These are phyloP conservation scores for Papilio helenus DNA, from an alignment of 1,140 invertebrate genomes.

Conservation along the genomic window DNA sequence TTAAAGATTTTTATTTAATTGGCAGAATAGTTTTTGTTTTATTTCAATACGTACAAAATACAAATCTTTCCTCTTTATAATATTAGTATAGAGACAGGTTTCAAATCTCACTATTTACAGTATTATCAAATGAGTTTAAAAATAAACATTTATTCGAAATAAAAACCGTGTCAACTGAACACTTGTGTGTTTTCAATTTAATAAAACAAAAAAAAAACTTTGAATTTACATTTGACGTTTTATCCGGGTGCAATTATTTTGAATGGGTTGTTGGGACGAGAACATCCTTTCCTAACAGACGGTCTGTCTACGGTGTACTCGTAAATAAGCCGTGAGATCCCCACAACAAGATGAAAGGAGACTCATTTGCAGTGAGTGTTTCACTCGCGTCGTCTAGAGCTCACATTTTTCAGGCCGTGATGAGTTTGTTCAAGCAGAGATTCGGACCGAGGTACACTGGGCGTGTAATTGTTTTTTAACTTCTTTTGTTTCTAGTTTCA, in stretches of 20 bases:
- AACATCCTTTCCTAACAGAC: conserved; percentile 37
- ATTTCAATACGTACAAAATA: too few species aligned
- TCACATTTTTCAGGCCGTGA: conserved; percentile 61
- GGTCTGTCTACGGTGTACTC: conserved; percentile 38
- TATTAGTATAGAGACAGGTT: background rate
- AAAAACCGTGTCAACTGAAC: conserved; percentile 2
- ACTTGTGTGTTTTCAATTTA: conserved; percentile 10
- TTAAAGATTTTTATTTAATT: too few species aligned
- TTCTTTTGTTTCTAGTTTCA: background rate
- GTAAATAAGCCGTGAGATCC: conserved; percentile 52
- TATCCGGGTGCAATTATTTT: conserved; percentile 36
- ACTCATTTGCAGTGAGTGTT: conserved; percentile 65
- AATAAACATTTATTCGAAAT: conserved; percentile 2
- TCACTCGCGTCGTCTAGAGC: conserved; percentile 55
- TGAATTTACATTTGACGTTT: conserved; percentile 14
- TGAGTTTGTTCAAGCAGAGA: conserved; percentile 59
- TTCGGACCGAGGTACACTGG: conserved; percentile 46
- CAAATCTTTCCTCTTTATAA: too few species aligned
- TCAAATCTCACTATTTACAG: background rate
- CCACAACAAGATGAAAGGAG: conserved; percentile 59
- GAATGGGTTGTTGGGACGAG: conserved; percentile 24
- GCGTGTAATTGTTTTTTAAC: conserved; percentile 33
- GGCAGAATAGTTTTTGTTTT: too few species aligned
- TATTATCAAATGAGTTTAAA: background rate
- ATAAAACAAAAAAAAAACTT: conserved; percentile 27